Evolutionary conservation across 1,140 invertebrate genomes (phyloP), one percentile per base, ranked within the genome.

Genomic region (Drosophila erecta): DNA sequence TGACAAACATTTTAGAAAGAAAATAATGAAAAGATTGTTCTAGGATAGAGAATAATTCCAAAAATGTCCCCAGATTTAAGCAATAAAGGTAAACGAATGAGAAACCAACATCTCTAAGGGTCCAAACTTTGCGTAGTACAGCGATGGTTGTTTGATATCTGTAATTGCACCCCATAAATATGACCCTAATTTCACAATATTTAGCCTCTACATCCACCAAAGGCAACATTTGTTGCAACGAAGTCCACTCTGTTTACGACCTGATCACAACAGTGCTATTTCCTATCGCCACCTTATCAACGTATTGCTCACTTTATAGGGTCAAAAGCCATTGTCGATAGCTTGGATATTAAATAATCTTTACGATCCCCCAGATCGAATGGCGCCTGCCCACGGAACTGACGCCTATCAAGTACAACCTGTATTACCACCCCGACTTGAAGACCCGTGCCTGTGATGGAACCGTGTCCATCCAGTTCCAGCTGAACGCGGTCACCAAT

Each of bases 371-470:
- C 11, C 67, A 91, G 90, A 81, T 92, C 70, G 53, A 79, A 40
- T 94, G 94, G 78, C 93, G 96, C 41, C 93, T 99, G 49, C 95
- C 96, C 0, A 87, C 90, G 5, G 93, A 95, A 59, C 93, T 97
- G 0, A 91, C 92, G 11, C 97, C 97, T 0, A 69, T 94, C 2
- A 94, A 95, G 78, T 98, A 98, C 91, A 95, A 96, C 54, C 81
- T 98, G 0, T 94, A 93, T 11, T 92, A 98, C 11, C 92, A 95
- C 76, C 97, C 97, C 0, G 93, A 97, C 86, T 90, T 98, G 33
- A 90, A 93, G 38, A 93, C 92, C 2, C 12, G 94, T 92, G 17
- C 96, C 95, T 92, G 90, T 91, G 76, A 80, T 10, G 97, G 97
- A 3, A 93, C 92, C 17, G 96, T 97, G 0, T 94, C 93, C 54